Evolutionary conservation across 1,140 invertebrate genomes (phyloP), one percentile per base, ranked within the genome.

Genomic region (Brachionus rotundiformis): DNA sequence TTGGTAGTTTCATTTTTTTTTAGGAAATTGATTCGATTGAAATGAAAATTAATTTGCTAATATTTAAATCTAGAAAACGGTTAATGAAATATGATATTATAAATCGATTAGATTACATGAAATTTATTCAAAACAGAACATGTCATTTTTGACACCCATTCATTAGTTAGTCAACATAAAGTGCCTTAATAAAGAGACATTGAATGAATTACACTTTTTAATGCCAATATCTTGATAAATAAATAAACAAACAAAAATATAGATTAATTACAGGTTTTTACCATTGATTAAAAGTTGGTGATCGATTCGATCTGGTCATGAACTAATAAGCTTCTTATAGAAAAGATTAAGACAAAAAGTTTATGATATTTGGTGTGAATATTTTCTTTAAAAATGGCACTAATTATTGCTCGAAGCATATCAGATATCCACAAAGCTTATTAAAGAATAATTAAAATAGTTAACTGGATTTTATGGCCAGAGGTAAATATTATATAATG

Each of bases 1-100:
- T 73, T 73, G 68, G 68, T 25, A 73, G 39, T 73, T 73, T 73
- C 68, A 73, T 73, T 68, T 68, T 68, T 68, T 61, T 1, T 10
- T 5, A 27, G 1, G 13, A 6, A 39, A 39, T 7, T 33, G 27
- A 6, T 68, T 13, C n/a, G n/a, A 3, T 63, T 11, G 19, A 36
- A 68, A 33, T 16, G 13, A 7, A 33, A 7, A 31, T 29, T 33
- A 36, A n/a, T 36, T 7, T 13, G 7, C 13, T n/a, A 36, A 1
- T 68, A 68, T 68, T 68, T 68, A 68, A 68, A 68, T 68, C 63
- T 68, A 68, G 8, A 33, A 2, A 68, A 68, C 63, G 8, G 27
- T 68, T 36, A 39, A 68, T 68, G 63, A 68, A 68, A 68, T 36
- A 36, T 33, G 63, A 68, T 68, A 68, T 68, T 41, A 29, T 29